Evolutionary conservation across 2,113 vertebrate genomes (phyloP).

Genomic region (Anthoscopus minutus): DNA sequence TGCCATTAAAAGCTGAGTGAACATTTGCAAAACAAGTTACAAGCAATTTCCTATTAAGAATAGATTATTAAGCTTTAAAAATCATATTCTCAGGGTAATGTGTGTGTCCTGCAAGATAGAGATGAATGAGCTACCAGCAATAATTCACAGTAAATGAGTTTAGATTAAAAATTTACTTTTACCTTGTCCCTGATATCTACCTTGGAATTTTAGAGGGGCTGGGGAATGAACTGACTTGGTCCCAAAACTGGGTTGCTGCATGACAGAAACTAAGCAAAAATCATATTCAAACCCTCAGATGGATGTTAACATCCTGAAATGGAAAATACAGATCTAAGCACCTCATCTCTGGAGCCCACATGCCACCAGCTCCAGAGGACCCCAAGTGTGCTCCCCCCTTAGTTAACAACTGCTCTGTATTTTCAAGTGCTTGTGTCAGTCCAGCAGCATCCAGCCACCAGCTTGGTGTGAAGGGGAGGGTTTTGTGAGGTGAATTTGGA

Average conservation of each 20-base stretch:
- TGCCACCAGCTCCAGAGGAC: fast-evolving
- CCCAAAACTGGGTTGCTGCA: neutral
- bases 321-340: neutral
- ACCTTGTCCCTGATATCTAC: neutral
- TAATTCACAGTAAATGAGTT: neutral
- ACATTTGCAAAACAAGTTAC: constrained; percentile 29
- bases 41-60: constrained; percentile 41
- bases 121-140: neutral
- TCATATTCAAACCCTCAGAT: neutral
- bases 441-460: neutral
- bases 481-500: neutral
- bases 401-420: neutral
- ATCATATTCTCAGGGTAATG: neutral
- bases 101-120: neutral
- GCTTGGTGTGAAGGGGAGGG: neutral
- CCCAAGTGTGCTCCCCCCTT: fast-evolving
- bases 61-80: constrained; percentile 34
- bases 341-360: fast-evolving
- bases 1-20: constrained; percentile 29
- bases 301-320: neutral
- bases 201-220: neutral
- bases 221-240: neutral
- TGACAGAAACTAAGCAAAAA: neutral
- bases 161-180: constrained; percentile 16
- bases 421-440: fast-evolving